phyloP scores from a whole-genome alignment of 2,888 invertebrate species.

The Rhagium mordax region DNA sequence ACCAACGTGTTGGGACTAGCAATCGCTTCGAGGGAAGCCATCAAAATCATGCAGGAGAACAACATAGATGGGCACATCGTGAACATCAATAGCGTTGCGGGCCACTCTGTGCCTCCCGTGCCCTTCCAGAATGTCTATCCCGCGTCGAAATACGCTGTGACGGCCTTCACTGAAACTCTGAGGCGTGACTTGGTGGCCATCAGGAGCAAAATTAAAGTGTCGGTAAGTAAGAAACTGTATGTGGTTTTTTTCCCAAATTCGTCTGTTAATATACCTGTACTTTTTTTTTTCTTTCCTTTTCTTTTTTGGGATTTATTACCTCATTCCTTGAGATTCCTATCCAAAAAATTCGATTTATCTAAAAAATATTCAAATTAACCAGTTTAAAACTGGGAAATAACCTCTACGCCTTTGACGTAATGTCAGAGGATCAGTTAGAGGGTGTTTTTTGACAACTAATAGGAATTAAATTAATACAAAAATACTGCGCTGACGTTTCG shows the following conservation, averaged over 20 bases:
- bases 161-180: constrained; percentile 43
- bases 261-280: too few relatives aligned
- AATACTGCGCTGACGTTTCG: too few relatives aligned
- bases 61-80: constrained; percentile 54
- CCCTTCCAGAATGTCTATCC: constrained; percentile 46
- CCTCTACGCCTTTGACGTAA: too few relatives aligned
- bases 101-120: constrained; percentile 41
- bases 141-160: constrained; percentile 43
- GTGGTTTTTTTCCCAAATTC: too few relatives aligned
- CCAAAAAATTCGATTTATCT: too few relatives aligned
- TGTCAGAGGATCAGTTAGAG: too few relatives aligned
- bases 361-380: too few relatives aligned
- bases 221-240: constrained; percentile 40
- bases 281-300: neutral
- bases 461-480: too few relatives aligned
- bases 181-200: constrained; percentile 41
- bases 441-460: too few relatives aligned
- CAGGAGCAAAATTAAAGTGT: constrained; percentile 45
- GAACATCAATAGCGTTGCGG: constrained; percentile 51
- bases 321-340: too few relatives aligned
- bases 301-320: neutral
- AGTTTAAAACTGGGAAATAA: too few relatives aligned
- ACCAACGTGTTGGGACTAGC: constrained; percentile 55
- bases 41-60: constrained; percentile 53
- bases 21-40: constrained; percentile 52